Percentiles rank a stretch among this genome's conserved stretches.
phyloP scores from a whole-genome alignment of 2,113 vertebrate genomes.

The Marmota monax region DNA sequence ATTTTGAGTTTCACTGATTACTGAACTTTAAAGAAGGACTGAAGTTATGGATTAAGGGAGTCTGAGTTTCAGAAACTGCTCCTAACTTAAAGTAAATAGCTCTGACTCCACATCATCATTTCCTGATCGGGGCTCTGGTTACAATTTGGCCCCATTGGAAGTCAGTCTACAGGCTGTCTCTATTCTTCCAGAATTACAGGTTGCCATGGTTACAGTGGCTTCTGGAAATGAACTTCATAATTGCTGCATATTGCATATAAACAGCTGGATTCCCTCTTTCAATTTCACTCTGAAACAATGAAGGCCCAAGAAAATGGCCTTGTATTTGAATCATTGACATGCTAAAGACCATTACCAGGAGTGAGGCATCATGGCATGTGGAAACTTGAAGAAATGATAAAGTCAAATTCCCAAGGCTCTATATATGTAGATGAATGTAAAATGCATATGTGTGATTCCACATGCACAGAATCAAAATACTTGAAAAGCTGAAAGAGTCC shows the following conservation, averaged over 20 bases:
- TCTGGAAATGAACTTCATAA: slow-evolving; percentile 87
- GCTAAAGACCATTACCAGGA: slow-evolving; percentile 72
- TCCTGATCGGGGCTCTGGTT: slow-evolving; percentile 54
- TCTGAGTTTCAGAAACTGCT: slow-evolving; percentile 66
- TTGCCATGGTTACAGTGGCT: slow-evolving; percentile 80
- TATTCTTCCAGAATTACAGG: slow-evolving; percentile 75
- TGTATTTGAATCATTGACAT: slow-evolving; percentile 81
- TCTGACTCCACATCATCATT: slow-evolving; percentile 51
- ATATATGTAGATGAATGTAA: slow-evolving; percentile 61
- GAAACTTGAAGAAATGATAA: slow-evolving; percentile 67
- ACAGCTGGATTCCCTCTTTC: slow-evolving; percentile 84
- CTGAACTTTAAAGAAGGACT: slow-evolving; percentile 76
- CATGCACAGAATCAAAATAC: slow-evolving; percentile 13
- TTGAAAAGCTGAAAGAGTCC: neutral
- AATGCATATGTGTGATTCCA: slow-evolving; percentile 41
- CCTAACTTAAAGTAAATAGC: slow-evolving; percentile 72
- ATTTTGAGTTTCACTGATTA: slow-evolving; percentile 75
- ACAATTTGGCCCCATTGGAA: slow-evolving; percentile 58
- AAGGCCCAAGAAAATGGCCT: slow-evolving; percentile 80
- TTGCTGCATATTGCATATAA: slow-evolving; percentile 84
- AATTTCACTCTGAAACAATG: slow-evolving; percentile 82
- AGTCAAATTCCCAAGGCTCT: slow-evolving; percentile 38
- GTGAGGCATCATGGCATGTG: slow-evolving; percentile 52
- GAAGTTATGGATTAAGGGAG: slow-evolving; percentile 76
- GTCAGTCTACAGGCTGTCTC: slow-evolving; percentile 68